Percentiles rank a stretch among this genome's conserved stretches.
phyloP scores from a whole-genome alignment of 2,797 vertebrate genomes.

The Furcifer pardalis region DNA sequence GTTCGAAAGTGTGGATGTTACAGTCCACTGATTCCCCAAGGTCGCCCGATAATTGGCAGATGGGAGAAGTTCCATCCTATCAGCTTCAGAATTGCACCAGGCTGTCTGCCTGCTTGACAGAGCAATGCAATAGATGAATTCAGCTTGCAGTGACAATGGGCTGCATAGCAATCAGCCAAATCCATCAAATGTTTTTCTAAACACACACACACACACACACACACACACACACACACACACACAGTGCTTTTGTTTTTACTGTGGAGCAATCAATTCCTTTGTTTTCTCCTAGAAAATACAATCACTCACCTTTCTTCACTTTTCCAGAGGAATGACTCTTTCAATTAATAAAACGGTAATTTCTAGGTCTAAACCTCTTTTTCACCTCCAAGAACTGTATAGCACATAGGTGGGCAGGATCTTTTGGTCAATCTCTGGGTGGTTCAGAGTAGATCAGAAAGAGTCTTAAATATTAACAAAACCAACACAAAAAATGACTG shows the following conservation, averaged over 20 bases:
- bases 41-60: not conserved
- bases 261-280: conserved; percentile 14
- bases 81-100: conserved; percentile 46
- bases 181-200: conserved; percentile 17
- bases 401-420: not conserved
- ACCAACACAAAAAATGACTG: not conserved
- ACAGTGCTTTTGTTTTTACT: not conserved
- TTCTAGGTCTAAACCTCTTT: not conserved
- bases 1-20: not conserved
- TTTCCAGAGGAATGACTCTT: not conserved
- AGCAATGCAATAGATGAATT: conserved; percentile 58
- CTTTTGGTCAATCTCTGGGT: not conserved
- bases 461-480: no score
- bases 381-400: not conserved
- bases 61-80: conserved; percentile 41
- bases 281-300: conserved; percentile 2
- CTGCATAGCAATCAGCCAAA: conserved; percentile 36
- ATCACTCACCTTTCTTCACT: not conserved
- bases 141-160: conserved; percentile 38
- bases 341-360: not conserved
- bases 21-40: conserved; percentile 10
- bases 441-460: no score
- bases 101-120: conserved; percentile 44
- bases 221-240: not conserved
- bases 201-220: not conserved